These are phyloP conservation scores for Porphyrio hochstetteri DNA, from an alignment of 2,113 vertebrate species.

Conservation along the genomic window DNA sequence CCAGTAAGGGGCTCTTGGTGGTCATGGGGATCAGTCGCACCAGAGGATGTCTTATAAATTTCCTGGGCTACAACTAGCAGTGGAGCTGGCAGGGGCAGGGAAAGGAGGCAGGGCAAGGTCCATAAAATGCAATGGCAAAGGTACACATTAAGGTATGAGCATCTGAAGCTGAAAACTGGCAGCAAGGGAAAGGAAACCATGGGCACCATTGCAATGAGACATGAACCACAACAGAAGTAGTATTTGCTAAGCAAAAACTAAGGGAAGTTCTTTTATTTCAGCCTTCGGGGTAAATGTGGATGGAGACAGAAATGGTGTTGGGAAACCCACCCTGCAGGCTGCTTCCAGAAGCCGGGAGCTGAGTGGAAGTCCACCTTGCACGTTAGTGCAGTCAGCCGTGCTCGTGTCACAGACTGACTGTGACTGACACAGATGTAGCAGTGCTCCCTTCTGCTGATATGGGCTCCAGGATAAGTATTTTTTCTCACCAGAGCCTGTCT, in stretches of 20 bases:
- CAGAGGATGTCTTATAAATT: neutral
- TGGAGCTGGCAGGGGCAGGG: neutral
- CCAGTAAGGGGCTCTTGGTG: neutral
- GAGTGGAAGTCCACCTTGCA: neutral
- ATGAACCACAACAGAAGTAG: neutral
- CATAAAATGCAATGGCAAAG: neutral
- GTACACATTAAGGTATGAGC: neutral
- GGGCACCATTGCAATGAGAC: neutral
- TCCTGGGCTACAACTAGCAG: neutral
- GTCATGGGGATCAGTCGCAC: accelerated
- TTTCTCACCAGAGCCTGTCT: neutral
- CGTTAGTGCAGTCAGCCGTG: neutral
- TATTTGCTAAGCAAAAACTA: neutral
- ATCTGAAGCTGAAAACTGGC: neutral
- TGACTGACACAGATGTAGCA: neutral
- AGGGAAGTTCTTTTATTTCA: neutral
- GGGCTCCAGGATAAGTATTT: neutral
- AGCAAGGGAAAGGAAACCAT: neutral
- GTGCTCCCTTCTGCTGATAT: neutral
- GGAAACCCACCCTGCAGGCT: neutral
- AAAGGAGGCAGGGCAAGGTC: neutral
- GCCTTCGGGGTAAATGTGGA: neutral
- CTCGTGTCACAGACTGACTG: neutral
- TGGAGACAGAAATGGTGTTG: neutral
- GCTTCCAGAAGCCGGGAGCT: neutral